Evolutionary conservation across 2,113 vertebrate genomes (phyloP).

Genomic region (Podilymbus podiceps): DNA sequence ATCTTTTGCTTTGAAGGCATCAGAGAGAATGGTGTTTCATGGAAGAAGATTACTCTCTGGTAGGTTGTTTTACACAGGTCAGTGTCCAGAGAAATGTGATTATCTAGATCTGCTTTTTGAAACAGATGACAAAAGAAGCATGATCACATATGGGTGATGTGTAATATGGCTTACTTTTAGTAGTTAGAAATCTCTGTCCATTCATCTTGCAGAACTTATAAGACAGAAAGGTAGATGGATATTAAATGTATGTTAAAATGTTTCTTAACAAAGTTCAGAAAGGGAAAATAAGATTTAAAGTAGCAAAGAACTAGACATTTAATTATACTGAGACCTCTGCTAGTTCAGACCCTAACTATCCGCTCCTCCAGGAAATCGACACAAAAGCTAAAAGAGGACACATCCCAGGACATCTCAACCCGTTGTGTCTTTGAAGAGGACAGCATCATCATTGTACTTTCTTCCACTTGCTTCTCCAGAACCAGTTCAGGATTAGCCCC

Average conservation of each 20-base stretch:
- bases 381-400: background rate
- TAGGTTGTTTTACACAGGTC: background rate
- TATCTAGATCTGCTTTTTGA: background rate
- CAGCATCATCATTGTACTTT: background rate
- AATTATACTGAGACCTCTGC: background rate
- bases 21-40: background rate
- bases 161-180: background rate
- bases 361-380: background rate
- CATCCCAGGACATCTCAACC: background rate
- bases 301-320: background rate
- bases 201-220: background rate
- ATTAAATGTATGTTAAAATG: background rate
- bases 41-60: background rate
- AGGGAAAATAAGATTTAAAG: background rate
- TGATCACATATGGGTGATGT: background rate
- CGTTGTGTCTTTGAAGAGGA: background rate
- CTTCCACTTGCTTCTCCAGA: background rate
- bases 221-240: background rate
- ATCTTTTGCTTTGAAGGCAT: conserved; percentile 2
- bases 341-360: background rate
- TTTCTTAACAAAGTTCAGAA: background rate
- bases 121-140: background rate
- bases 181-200: background rate
- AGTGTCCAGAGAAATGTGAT: background rate
- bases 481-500: background rate